Evolutionary conservation across 53 echinoderm and acorn worm genomes (phyloP).

Genomic region (Apostichopus leukothele): DNA sequence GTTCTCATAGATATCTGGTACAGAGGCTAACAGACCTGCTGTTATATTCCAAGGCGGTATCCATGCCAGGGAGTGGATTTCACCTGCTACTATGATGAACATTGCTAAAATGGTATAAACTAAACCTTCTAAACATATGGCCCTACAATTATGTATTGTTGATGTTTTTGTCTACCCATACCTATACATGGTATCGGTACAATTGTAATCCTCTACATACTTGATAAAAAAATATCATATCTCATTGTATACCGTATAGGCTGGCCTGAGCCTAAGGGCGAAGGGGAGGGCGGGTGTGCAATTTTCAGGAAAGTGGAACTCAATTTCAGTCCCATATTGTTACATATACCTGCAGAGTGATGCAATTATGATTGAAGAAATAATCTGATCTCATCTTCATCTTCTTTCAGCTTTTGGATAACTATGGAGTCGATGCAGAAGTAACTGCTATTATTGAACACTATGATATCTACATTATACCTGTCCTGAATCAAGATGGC

Average conservation of each 20-base stretch:
- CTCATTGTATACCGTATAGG: too few relatives aligned
- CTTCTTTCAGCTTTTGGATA: conserved; percentile 47
- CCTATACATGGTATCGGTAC: too few relatives aligned
- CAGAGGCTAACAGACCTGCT: conserved; percentile 48
- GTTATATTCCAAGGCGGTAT: conserved; percentile 84
- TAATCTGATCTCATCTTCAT: neutral
- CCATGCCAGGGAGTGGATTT: conserved; percentile 84
- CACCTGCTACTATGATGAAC: conserved; percentile 70
- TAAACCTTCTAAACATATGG: neutral
- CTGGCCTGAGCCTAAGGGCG: too few relatives aligned
- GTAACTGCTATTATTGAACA: conserved; percentile 58
- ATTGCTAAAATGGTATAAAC: conserved; percentile 49
- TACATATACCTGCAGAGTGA: too few relatives aligned
- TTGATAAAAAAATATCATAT: too few relatives aligned
- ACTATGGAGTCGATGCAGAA: conserved; percentile 44
- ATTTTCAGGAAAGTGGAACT: too few relatives aligned
- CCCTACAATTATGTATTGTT: too few relatives aligned
- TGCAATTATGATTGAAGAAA: too few relatives aligned
- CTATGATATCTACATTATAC: conserved; percentile 86
- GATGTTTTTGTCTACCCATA: too few relatives aligned
- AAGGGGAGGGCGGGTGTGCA: too few relatives aligned
- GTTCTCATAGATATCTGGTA: neutral
- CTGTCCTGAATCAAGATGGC: conserved; percentile 76
- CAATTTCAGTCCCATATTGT: too few relatives aligned
- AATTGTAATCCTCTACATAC: too few relatives aligned